A percentile compares a stretch with the other conserved stretches of the same genome.
Conservation (phyloP, 2,113 vertebrate species). For the Carlito syrichta region DNA sequence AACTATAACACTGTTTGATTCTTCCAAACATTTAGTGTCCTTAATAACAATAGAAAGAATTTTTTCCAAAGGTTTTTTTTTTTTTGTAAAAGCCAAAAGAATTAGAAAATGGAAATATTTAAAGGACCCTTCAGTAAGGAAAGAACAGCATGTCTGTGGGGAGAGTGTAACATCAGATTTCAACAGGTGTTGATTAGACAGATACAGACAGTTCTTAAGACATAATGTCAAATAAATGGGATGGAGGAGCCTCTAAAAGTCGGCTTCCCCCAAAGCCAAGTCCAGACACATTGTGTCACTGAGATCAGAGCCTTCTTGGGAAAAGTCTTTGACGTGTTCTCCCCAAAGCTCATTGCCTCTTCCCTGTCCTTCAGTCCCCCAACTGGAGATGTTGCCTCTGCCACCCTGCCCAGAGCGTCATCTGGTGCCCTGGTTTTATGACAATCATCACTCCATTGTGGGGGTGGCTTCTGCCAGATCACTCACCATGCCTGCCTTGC, state of each 20-base stretch:
- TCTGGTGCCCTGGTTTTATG: not conserved
- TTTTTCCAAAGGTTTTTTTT: slow-evolving; percentile 34
- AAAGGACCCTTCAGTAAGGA: not conserved
- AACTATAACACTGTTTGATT: slow-evolving; percentile 53
- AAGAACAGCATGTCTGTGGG: slow-evolving; percentile 25
- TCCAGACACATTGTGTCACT: not conserved
- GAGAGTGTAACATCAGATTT: slow-evolving; percentile 1
- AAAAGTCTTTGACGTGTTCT: not conserved
- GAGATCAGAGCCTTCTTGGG: not conserved
- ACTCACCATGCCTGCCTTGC: not conserved
- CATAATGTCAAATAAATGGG: slow-evolving; percentile 43
- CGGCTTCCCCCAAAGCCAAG: slow-evolving; percentile 16
- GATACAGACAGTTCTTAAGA: slow-evolving; percentile 40
- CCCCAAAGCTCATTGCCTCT: not conserved
- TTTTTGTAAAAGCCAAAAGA: slow-evolving; percentile 46
- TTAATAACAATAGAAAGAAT: slow-evolving; percentile 52
- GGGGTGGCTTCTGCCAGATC: not conserved
- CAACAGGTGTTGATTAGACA: slow-evolving; percentile 55
- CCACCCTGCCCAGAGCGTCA: not conserved
- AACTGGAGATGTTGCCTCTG: not conserved
- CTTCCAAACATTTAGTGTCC: slow-evolving; percentile 60
- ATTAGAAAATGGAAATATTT: slow-evolving; percentile 49
- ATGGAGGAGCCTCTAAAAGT: slow-evolving; percentile 31
- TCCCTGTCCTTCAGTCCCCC: not conserved
- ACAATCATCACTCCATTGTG: not conserved